phyloP scores from a whole-genome alignment of 2,797 vertebrate species.

The Adrianichthys oophorus region DNA sequence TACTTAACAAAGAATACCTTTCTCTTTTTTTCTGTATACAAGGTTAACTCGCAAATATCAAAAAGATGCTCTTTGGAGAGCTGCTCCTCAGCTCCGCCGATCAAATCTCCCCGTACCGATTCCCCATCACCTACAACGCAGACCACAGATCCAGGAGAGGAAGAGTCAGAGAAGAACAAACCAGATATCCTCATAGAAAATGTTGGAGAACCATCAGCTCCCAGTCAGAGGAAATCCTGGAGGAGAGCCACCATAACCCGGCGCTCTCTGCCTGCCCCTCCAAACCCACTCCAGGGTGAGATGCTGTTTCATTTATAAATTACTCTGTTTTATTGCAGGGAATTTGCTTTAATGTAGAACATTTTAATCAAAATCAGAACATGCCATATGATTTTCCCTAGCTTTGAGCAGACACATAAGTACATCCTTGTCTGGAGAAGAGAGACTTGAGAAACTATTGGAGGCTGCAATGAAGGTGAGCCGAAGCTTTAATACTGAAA shows the following conservation, averaged over 20 bases:
- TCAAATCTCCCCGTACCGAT: conserved; percentile 66
- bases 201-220: conserved; percentile 29
- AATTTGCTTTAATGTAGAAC: too few species aligned
- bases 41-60: conserved; percentile 33
- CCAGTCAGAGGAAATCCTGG: conserved; percentile 74
- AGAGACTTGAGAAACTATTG: conserved; percentile 78
- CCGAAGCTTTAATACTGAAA: neutral
- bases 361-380: too few species aligned
- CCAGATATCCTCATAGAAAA: conserved; percentile 16
- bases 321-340: too few species aligned
- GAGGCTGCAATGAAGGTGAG: conserved; percentile 78
- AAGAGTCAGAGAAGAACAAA: conserved; percentile 19
- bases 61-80: conserved; percentile 59
- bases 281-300: conserved; percentile 68
- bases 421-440: conserved; percentile 67
- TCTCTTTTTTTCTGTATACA: neutral
- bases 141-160: conserved; percentile 15
- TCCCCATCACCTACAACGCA: conserved; percentile 6
- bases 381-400: conserved; percentile 25
- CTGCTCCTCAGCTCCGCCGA: conserved; percentile 42
- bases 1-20: neutral
- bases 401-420: conserved; percentile 76
- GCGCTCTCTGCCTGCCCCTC: conserved; percentile 72
- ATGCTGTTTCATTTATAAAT: neutral
- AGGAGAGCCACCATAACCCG: conserved; percentile 74